phyloP scores from a whole-genome alignment of 1,140 invertebrate genomes.

The Drosophila insularis region DNA sequence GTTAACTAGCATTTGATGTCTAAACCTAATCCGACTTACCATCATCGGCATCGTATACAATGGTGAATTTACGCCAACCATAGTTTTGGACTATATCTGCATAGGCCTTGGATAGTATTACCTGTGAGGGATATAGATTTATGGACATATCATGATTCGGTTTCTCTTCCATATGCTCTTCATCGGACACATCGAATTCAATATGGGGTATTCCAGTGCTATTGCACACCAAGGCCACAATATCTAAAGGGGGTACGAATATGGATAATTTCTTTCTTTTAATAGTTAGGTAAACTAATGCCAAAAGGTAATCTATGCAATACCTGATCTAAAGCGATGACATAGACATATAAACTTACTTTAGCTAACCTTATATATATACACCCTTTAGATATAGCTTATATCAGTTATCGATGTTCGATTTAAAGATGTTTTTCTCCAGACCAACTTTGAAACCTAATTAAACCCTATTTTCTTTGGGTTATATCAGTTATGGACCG shows the following conservation, averaged over 20 bases:
- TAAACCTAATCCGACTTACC: conserved; percentile 68
- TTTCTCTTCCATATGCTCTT: conserved; percentile 82
- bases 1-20: neutral
- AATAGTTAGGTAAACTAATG: too few species aligned
- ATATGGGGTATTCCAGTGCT: conserved; percentile 87
- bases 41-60: conserved; percentile 91
- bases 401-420: too few species aligned
- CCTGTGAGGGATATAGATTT: conserved; percentile 89
- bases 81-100: conserved; percentile 88
- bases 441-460: too few species aligned
- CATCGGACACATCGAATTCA: conserved; percentile 86
- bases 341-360: too few species aligned
- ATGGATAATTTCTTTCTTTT: neutral
- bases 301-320: too few species aligned
- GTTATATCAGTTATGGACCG: too few species aligned
- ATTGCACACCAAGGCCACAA: conserved; percentile 87
- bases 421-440: too few species aligned
- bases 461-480: too few species aligned
- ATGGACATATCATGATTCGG: conserved; percentile 83
- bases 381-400: too few species aligned
- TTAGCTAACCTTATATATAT: too few species aligned
- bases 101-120: conserved; percentile 87
- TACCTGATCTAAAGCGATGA: too few species aligned
- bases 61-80: conserved; percentile 90
- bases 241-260: conserved; percentile 41